Evolutionary conservation across 2,888 invertebrate genomes (phyloP).

Genomic region (Bursaphelenchus okinawaensis): DNA sequence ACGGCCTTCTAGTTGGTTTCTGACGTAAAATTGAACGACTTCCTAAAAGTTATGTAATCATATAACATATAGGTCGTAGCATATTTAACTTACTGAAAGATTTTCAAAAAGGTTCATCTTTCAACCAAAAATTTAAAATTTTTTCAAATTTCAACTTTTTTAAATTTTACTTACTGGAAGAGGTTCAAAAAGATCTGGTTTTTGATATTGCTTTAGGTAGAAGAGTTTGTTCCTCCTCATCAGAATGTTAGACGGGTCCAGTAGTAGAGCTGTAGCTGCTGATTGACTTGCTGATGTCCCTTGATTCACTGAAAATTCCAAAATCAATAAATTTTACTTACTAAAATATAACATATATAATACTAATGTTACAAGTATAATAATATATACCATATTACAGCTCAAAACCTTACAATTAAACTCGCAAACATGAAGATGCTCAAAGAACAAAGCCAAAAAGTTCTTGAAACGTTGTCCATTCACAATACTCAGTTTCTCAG

Average conservation of each 20-base stretch:
- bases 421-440: constrained; percentile 51
- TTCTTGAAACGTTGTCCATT: constrained; percentile 48
- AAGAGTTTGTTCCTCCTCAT: constrained; percentile 48
- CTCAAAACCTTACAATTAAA: constrained; percentile 36
- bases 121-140: no score
- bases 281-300: constrained; percentile 47
- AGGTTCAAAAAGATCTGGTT: constrained; percentile 34
- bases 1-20: constrained; percentile 31
- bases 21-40: constrained; percentile 31
- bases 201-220: constrained; percentile 39
- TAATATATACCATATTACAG: not conserved
- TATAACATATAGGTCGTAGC: not conserved
- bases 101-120: no score
- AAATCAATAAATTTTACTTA: not conserved
- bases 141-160: not conserved
- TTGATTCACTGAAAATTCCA: constrained; percentile 37
- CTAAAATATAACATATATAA: no score
- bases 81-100: no score
- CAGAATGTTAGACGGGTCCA: constrained; percentile 40
- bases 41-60: constrained; percentile 24
- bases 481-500: constrained; percentile 33
- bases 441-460: constrained; percentile 42
- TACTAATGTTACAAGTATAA: not conserved
- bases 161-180: constrained; percentile 17
- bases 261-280: constrained; percentile 46